Conservation (phyloP, 2,113 vertebrate species). For the Atherinomorus stipes region DNA sequence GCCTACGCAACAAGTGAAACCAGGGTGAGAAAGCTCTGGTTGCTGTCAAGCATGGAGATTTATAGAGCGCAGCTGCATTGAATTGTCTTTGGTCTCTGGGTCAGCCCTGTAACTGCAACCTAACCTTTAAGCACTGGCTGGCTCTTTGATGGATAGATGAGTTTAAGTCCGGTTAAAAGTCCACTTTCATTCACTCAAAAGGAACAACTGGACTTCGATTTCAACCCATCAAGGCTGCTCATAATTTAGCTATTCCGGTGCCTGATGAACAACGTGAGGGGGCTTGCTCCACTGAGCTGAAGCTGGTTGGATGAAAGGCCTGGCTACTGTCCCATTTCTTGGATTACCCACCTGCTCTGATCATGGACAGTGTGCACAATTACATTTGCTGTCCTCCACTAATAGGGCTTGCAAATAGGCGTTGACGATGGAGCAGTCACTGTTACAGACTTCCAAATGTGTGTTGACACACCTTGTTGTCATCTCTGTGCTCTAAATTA, state of each 20-base stretch:
- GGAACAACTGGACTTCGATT: constrained; percentile 62
- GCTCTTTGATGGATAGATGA: constrained; percentile 64
- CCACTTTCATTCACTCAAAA: constrained; percentile 56
- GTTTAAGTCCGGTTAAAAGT: constrained; percentile 74
- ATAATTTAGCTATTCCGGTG: constrained; percentile 46
- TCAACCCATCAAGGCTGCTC: constrained; percentile 40
- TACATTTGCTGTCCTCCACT: constrained; percentile 48
- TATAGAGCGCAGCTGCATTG: constrained; percentile 81
- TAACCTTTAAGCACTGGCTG: constrained; percentile 61
- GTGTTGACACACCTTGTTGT: constrained; percentile 50
- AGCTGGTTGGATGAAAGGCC: constrained; percentile 47
- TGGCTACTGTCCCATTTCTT: constrained; percentile 49
- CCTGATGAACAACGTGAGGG: constrained; percentile 66
- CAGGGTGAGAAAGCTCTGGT: constrained; percentile 52
- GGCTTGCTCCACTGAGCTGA: constrained; percentile 61
- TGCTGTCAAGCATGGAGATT: constrained; percentile 79
- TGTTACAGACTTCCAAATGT: constrained; percentile 40
- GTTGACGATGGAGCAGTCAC: constrained; percentile 39
- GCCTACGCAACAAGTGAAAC: constrained; percentile 32
- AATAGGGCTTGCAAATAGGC: constrained; percentile 54
- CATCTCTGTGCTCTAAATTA: constrained; percentile 38
- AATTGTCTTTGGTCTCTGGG: constrained; percentile 70
- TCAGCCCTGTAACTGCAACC: constrained; percentile 66
- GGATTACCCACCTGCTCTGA: constrained; percentile 64
- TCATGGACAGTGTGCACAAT: constrained; percentile 39